Percentiles rank a stretch among this genome's conserved stretches.
Evolutionary conservation across 2,888 invertebrate species (phyloP).

Genomic region (Drosophila meridionalis): DNA sequence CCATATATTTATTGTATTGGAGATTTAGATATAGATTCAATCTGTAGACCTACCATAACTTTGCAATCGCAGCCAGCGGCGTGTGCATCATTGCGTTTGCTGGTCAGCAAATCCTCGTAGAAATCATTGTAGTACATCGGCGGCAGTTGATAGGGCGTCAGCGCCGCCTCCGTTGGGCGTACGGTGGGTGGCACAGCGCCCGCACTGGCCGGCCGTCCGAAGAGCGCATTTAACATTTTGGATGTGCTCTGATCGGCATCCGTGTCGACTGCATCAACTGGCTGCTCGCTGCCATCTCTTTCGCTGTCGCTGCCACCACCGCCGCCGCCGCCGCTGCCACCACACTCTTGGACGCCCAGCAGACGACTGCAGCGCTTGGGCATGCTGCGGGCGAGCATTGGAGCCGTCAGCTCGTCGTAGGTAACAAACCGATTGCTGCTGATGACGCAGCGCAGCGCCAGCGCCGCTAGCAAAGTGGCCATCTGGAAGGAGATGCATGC

Average conservation of each 20-base stretch:
- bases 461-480: slow-evolving; percentile 59
- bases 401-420: slow-evolving; percentile 50
- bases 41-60: slow-evolving; percentile 73
- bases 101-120: slow-evolving; percentile 72
- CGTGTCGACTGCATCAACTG: slow-evolving; percentile 1
- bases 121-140: slow-evolving; percentile 75
- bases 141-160: slow-evolving; percentile 61
- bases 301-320: neutral
- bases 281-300: neutral
- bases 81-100: slow-evolving; percentile 69
- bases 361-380: slow-evolving; percentile 51
- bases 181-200: slow-evolving; percentile 7
- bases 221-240: slow-evolving; percentile 63
- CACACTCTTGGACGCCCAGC: slow-evolving; percentile 30
- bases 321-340: neutral
- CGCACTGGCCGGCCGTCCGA: slow-evolving; percentile 46
- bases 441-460: slow-evolving; percentile 54
- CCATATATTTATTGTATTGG: neutral
- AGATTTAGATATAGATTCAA: too few species aligned
- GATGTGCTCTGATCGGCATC: slow-evolving; percentile 40
- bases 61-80: slow-evolving; percentile 83
- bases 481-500: slow-evolving; percentile 32
- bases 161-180: slow-evolving; percentile 41
- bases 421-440: slow-evolving; percentile 38
- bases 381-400: slow-evolving; percentile 16